phyloP scores from a whole-genome alignment of 2,888 invertebrate genomes.

The Lissonota sp. region DNA sequence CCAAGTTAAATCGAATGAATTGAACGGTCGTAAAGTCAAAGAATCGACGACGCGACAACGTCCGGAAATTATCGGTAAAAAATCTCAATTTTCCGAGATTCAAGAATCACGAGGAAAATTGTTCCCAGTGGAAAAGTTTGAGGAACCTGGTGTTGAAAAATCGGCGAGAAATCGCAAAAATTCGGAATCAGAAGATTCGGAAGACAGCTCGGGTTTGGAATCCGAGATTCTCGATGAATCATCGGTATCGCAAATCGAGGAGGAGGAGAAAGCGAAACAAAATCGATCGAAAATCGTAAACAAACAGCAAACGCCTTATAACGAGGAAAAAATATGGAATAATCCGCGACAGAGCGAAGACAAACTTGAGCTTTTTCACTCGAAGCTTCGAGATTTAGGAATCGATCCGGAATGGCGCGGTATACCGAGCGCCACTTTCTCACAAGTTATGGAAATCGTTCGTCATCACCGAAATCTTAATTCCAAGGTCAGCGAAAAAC shows the following conservation, averaged over 20 bases:
- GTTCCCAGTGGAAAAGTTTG: not conserved
- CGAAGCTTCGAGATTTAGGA: slow-evolving; percentile 86
- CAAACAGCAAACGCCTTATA: not conserved
- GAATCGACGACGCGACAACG: not conserved
- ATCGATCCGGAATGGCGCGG: slow-evolving; percentile 88
- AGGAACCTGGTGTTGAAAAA: not conserved
- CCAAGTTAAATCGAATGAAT: not conserved
- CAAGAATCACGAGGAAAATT: not conserved
- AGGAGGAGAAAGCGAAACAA: not conserved
- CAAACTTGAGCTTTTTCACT: slow-evolving; percentile 83
- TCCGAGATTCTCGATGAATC: slow-evolving; percentile 36
- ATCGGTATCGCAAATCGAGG: not conserved
- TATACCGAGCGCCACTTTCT: slow-evolving; percentile 85
- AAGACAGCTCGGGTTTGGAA: slow-evolving; percentile 61
- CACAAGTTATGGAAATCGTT: slow-evolving; percentile 86
- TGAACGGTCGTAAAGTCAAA: not conserved
- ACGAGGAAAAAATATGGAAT: not conserved
- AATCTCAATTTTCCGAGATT: not conserved
- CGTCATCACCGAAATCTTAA: slow-evolving; percentile 86
- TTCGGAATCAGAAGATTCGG: slow-evolving; percentile 23
- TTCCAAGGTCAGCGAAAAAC: slow-evolving; percentile 85
- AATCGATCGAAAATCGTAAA: not conserved
- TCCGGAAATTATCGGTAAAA: not conserved
- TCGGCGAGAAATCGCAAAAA: slow-evolving; percentile 10
- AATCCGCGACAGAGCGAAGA: slow-evolving; percentile 56